A percentile compares a stretch with the other conserved stretches of the same genome.
phyloP scores from a whole-genome alignment of 2,888 invertebrate genomes.

The Phyllotreta cruciferae region DNA sequence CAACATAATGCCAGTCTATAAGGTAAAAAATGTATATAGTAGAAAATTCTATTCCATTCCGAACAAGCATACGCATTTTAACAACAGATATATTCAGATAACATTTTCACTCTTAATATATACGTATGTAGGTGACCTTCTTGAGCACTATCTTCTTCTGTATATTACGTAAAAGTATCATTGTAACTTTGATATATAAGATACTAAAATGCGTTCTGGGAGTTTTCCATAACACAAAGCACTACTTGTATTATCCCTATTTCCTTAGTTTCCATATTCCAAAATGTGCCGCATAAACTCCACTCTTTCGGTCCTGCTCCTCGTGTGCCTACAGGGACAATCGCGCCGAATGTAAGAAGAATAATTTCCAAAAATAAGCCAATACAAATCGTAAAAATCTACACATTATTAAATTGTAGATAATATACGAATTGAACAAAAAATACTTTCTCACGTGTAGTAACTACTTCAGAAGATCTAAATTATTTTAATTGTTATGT shows the following conservation, averaged over 20 bases:
- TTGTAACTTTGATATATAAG: constrained; percentile 29
- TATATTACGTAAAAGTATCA: constrained; percentile 29
- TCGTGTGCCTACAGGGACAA: constrained; percentile 17
- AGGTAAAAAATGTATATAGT: too few relatives aligned
- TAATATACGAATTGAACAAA: too few relatives aligned
- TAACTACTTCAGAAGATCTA: neutral
- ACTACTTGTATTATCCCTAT: constrained; percentile 35
- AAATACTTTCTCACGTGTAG: too few relatives aligned
- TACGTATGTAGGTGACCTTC: neutral
- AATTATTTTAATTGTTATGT: neutral
- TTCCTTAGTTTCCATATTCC: constrained; percentile 36
- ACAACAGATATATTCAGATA: too few relatives aligned
- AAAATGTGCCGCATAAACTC: constrained; percentile 30
- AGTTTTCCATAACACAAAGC: constrained; percentile 32
- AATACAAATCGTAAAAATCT: too few relatives aligned
- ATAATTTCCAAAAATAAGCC: too few relatives aligned
- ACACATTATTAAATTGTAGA: too few relatives aligned
- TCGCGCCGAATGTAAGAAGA: neutral
- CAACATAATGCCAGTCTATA: too few relatives aligned
- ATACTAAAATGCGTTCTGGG: constrained; percentile 33
- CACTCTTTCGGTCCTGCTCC: constrained; percentile 1
- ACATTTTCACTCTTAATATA: too few relatives aligned
- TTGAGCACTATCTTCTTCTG: constrained; percentile 12
- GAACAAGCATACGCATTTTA: too few relatives aligned
- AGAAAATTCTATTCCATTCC: too few relatives aligned